phyloP scores from a whole-genome alignment of 2,888 invertebrate species.

The Cyaniris semiargus region DNA sequence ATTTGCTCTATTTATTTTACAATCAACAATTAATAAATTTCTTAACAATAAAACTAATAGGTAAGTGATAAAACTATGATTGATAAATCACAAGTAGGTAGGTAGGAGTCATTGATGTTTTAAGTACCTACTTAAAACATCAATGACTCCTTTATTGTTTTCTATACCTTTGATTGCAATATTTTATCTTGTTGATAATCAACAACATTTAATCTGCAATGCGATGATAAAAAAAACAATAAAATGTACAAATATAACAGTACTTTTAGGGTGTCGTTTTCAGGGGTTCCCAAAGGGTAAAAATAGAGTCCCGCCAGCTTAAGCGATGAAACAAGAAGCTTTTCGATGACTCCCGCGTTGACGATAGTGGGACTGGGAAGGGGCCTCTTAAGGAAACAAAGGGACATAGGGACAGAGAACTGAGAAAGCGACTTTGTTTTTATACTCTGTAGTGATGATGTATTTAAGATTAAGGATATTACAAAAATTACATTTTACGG shows the following conservation, averaged over 20 bases:
- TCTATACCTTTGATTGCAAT: background rate
- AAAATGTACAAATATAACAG: no score
- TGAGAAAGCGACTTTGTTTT: no score
- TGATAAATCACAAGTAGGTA: background rate
- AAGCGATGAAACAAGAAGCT: no score
- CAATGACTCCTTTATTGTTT: background rate
- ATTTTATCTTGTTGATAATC: constrained; percentile 4
- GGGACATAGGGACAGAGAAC: no score
- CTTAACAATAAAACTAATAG: background rate
- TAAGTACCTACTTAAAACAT: constrained; percentile 3
- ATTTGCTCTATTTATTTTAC: background rate
- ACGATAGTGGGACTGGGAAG: no score
- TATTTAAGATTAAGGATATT: no score
- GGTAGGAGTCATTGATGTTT: no score
- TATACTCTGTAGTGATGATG: no score
- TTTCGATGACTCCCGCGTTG: no score
- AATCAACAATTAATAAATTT: background rate
- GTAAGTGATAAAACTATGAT: no score
- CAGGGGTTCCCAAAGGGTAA: background rate
- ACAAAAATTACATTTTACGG: no score
- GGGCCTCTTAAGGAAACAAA: no score
- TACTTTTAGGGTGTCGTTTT: background rate
- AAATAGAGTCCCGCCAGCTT: background rate
- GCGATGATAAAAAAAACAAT: background rate
- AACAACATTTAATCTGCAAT: background rate